Conservation (phyloP, 2,113 vertebrate species). For the Oncorhynchus kisutch region DNA sequence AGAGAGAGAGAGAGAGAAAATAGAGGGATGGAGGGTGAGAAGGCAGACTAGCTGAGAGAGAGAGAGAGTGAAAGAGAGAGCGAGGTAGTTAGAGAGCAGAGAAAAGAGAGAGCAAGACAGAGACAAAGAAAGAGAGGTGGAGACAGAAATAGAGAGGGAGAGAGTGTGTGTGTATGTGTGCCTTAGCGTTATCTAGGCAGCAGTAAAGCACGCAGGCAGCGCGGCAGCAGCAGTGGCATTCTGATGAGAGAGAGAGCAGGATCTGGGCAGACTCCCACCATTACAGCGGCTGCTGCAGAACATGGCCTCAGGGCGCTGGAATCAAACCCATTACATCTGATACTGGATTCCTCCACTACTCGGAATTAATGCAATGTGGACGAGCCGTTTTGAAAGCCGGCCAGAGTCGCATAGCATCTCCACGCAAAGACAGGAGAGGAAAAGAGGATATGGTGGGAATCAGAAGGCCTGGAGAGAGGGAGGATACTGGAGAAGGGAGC, state of each 20-base stretch:
- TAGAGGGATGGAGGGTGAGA: neutral
- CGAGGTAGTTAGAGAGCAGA: neutral
- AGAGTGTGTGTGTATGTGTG: neutral
- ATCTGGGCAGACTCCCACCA: slow-evolving; percentile 60
- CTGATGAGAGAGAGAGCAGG: slow-evolving; percentile 49
- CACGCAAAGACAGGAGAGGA: slow-evolving; percentile 34
- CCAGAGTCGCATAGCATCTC: slow-evolving; percentile 60
- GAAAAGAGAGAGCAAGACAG: neutral
- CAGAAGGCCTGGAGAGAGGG: neutral
- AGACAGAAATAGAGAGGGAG: slow-evolving; percentile 8
- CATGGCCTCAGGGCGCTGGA: slow-evolving; percentile 52
- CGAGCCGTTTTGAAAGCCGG: slow-evolving; percentile 49
- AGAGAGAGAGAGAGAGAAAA: neutral
- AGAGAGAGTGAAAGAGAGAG: neutral
- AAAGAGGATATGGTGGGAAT: neutral
- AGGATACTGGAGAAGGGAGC: neutral
- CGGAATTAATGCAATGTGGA: slow-evolving; percentile 63
- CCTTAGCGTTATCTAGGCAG: neutral
- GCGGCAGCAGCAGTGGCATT: slow-evolving; percentile 30
- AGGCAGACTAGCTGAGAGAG: neutral
- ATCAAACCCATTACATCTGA: slow-evolving; percentile 72
- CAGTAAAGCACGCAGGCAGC: neutral
- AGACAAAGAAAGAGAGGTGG: neutral
- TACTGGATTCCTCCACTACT: slow-evolving; percentile 60
- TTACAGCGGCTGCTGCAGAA: slow-evolving; percentile 53